These are phyloP conservation scores for Thalassophryne amazonica DNA, from an alignment of 2,797 vertebrate genomes.

Conservation along the genomic window DNA sequence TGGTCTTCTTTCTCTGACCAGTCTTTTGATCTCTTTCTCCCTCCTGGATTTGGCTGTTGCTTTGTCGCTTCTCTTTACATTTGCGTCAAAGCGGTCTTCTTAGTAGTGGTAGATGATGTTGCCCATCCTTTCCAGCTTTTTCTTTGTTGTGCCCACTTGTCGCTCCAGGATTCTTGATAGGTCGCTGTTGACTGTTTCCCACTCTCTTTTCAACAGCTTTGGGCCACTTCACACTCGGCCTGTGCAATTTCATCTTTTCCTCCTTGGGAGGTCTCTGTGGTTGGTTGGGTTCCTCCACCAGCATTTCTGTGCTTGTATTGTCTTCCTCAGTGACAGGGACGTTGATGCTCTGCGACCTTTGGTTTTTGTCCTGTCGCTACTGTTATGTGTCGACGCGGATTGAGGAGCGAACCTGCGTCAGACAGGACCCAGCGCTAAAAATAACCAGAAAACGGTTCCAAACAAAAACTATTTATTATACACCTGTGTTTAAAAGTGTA, in stretches of 20 bases:
- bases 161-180: background rate
- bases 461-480: too few relatives aligned
- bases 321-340: background rate
- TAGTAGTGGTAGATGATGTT: background rate
- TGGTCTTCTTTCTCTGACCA: constrained; percentile 1
- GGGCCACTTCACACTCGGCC: background rate
- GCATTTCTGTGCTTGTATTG: background rate
- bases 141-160: background rate
- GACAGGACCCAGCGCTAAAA: too few relatives aligned
- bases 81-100: background rate
- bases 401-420: too few relatives aligned
- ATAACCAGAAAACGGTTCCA: too few relatives aligned
- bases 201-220: background rate
- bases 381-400: too few relatives aligned
- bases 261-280: background rate
- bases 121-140: background rate
- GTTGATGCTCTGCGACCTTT: constrained; percentile 10
- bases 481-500: too few relatives aligned
- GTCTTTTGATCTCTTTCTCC: background rate
- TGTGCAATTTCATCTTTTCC: background rate
- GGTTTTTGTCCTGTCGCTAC: too few relatives aligned
- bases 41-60: background rate
- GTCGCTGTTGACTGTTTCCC: background rate
- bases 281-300: background rate
- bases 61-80: background rate